A percentile compares a stretch with the other conserved stretches of the same genome.
Conservation (phyloP, 2,113 vertebrate genomes). For the Xenopus laevis region DNA sequence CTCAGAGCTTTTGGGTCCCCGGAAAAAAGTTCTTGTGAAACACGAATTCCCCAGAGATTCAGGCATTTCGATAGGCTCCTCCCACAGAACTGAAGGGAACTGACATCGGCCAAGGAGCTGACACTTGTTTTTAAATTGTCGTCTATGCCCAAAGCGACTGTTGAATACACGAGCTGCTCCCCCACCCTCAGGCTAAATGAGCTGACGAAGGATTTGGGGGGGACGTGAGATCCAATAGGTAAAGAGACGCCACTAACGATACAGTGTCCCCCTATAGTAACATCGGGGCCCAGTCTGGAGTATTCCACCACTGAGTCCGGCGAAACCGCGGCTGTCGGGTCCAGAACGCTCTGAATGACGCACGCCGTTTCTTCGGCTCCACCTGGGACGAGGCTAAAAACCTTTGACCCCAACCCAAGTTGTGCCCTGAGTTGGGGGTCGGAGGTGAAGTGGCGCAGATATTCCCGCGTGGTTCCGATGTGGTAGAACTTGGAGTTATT, state of each 20-base stretch:
- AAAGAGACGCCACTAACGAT: slow-evolving; percentile 76
- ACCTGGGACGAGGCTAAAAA: slow-evolving; percentile 62
- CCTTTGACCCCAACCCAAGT: slow-evolving; percentile 68
- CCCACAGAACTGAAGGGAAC: slow-evolving; percentile 65
- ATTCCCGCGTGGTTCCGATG: slow-evolving; percentile 82
- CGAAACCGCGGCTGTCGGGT: slow-evolving; percentile 60
- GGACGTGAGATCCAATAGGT: slow-evolving; percentile 54
- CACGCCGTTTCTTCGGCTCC: slow-evolving; percentile 45
- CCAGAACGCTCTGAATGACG: slow-evolving; percentile 73
- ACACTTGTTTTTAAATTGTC: slow-evolving; percentile 77
- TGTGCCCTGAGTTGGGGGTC: slow-evolving; percentile 67
- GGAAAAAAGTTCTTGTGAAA: slow-evolving; percentile 69
- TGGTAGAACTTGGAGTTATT: slow-evolving; percentile 92
- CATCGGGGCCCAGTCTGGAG: slow-evolving; percentile 69
- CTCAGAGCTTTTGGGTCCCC: slow-evolving; percentile 51
- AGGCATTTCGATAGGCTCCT: slow-evolving; percentile 65
- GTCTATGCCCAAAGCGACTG: slow-evolving; percentile 66
- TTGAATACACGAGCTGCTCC: slow-evolving; percentile 59
- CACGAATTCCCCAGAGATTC: slow-evolving; percentile 66
- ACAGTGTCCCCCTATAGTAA: slow-evolving; percentile 65
- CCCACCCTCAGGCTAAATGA: slow-evolving; percentile 66
- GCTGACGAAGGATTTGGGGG: slow-evolving; percentile 70
- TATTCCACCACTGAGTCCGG: slow-evolving; percentile 78
- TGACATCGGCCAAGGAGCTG: slow-evolving; percentile 48
- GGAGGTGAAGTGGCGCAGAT: slow-evolving; percentile 76